Evolutionary conservation across 2,888 invertebrate genomes (phyloP).

Genomic region (Hydropsyche betteni): DNA sequence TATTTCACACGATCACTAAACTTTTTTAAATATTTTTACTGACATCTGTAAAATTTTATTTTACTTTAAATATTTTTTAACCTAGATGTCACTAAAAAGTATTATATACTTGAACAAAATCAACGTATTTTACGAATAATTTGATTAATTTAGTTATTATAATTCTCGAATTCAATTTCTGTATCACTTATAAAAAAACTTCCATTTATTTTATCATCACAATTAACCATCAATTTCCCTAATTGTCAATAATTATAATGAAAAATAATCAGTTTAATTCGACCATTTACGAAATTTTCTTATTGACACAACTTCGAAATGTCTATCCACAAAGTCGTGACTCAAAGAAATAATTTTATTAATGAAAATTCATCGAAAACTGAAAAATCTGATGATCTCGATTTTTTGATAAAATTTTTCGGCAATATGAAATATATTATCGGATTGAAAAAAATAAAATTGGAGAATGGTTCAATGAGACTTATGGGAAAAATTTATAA

Average conservation of each 20-base stretch:
- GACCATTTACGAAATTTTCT: neutral
- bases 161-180: too few species aligned
- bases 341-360: neutral
- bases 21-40: too few species aligned
- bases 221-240: neutral
- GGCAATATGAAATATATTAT: neutral
- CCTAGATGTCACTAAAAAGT: too few species aligned
- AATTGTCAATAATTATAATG: neutral
- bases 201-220: neutral
- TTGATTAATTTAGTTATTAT: too few species aligned
- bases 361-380: neutral
- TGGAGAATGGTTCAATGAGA: neutral
- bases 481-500: neutral
- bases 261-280: neutral
- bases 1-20: too few species aligned
- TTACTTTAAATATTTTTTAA: too few species aligned
- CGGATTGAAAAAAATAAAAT: slow-evolving; percentile 3
- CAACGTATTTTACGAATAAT: too few species aligned
- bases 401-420: neutral
- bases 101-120: too few species aligned
- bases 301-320: neutral
- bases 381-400: neutral
- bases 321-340: neutral
- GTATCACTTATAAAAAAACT: too few species aligned
- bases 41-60: too few species aligned